These are phyloP conservation scores for Pseudoips prasinana DNA, from an alignment of 2,888 invertebrate genomes.

Conservation along the genomic window DNA sequence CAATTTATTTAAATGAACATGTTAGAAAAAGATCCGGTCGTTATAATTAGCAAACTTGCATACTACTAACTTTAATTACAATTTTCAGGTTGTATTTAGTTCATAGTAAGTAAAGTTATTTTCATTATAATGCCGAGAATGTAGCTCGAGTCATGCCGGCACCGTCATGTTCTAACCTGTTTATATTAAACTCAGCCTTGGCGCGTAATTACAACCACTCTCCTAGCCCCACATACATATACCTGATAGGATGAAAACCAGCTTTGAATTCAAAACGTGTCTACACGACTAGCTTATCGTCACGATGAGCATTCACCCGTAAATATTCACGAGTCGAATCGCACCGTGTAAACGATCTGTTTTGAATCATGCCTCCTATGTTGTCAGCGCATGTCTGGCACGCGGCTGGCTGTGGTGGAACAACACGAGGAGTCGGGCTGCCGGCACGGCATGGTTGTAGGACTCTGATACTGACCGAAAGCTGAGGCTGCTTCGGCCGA, in stretches of 20 bases:
- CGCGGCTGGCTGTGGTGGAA: constrained; percentile 9
- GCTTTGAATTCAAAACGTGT: constrained; percentile 20
- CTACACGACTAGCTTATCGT: constrained; percentile 24
- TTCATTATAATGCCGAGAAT: too few species aligned
- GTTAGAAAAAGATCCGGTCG: too few species aligned
- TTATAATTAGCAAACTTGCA: too few species aligned
- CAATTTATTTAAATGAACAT: too few species aligned
- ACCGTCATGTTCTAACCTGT: too few species aligned
- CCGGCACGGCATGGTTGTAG: too few species aligned
- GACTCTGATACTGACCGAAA: constrained; percentile 56
- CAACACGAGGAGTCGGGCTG: too few species aligned
- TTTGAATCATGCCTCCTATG: constrained; percentile 9
- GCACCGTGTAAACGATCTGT: constrained; percentile 18
- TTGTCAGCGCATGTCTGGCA: constrained; percentile 12
- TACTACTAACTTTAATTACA: too few species aligned
- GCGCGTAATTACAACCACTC: neutral
- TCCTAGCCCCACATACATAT: constrained; percentile 29
- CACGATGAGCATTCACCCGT: constrained; percentile 29
- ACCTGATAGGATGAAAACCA: constrained; percentile 12
- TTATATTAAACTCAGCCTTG: too few species aligned
- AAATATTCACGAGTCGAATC: constrained; percentile 29
- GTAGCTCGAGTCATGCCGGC: too few species aligned
- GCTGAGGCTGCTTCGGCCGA: constrained; percentile 46
- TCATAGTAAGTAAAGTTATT: too few species aligned
- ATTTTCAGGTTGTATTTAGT: too few species aligned